phyloP scores from a whole-genome alignment of 37 sponge, comb jelly and placozoan genomes.

The Cladorhizidae sp. region DNA sequence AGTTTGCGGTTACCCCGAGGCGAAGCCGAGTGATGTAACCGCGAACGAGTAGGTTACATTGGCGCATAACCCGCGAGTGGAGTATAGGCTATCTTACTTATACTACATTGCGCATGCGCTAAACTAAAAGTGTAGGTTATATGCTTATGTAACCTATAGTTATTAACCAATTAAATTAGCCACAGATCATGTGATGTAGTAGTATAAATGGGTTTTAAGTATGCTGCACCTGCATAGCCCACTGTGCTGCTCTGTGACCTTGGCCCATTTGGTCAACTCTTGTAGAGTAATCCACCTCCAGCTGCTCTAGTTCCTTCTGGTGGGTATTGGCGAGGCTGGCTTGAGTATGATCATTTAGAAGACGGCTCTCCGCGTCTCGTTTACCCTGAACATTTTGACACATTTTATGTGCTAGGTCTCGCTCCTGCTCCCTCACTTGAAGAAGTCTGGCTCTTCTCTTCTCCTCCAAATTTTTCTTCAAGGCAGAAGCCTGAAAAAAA shows the following conservation, averaged over 20 bases:
- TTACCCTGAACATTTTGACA: constrained; percentile 21
- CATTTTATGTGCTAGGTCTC: constrained; percentile 29
- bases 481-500: constrained; percentile 32
- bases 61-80: too few species aligned
- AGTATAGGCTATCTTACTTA: too few species aligned
- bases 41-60: too few species aligned
- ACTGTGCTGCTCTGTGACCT: constrained; percentile 50
- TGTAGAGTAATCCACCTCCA: constrained; percentile 33
- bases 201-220: too few species aligned
- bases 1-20: too few species aligned
- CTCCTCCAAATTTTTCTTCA: constrained; percentile 43
- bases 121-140: too few species aligned
- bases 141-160: too few species aligned
- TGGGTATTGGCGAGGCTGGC: constrained; percentile 3
- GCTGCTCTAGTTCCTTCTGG: constrained; percentile 29
- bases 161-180: too few species aligned
- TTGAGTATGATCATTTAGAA: constrained; percentile 39
- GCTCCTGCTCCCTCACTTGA: constrained; percentile 74
- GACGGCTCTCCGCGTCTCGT: constrained; percentile 25
- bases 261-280: constrained; percentile 30
- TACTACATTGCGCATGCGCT: too few species aligned
- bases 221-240: constrained; percentile 24
- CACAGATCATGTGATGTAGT: too few species aligned
- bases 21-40: too few species aligned
- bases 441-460: constrained; percentile 54